Conservation (phyloP, 2,797 vertebrate genomes). For the Salarias fasciatus region DNA sequence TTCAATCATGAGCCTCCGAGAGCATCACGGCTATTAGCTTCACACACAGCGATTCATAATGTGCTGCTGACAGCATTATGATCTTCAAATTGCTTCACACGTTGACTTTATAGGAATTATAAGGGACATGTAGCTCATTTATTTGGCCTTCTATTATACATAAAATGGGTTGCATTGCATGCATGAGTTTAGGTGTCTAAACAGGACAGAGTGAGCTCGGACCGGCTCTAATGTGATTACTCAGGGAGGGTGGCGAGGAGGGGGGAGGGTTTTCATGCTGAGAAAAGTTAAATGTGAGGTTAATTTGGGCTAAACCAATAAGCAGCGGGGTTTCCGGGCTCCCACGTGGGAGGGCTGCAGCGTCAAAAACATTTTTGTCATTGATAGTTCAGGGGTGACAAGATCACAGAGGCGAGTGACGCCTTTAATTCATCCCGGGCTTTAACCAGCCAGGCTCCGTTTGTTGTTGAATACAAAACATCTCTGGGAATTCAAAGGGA, state of each 20-base stretch:
- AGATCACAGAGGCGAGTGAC: conserved; percentile 14
- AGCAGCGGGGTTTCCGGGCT: conserved; percentile 58
- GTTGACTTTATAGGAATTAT: conserved; percentile 33
- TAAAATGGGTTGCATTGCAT: conserved; percentile 66
- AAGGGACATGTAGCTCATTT: conserved; percentile 51
- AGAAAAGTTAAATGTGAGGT: conserved; percentile 72
- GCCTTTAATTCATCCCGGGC: conserved; percentile 17
- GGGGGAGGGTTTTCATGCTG: conserved; percentile 68
- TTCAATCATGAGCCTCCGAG: conserved; percentile 34
- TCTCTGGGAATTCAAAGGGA: background rate
- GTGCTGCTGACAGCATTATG: conserved; percentile 79
- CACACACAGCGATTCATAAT: conserved; percentile 77
- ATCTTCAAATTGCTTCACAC: conserved; percentile 60
- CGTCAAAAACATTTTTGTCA: conserved; percentile 48
- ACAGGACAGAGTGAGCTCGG: conserved; percentile 55
- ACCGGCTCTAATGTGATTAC: conserved; percentile 70
- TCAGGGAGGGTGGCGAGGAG: conserved; percentile 38
- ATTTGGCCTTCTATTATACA: conserved; percentile 8
- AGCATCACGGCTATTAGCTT: conserved; percentile 39
- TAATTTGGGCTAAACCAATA: conserved; percentile 66
- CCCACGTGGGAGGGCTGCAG: conserved; percentile 62
- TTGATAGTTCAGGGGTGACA: conserved; percentile 6
- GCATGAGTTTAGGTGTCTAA: conserved; percentile 55
- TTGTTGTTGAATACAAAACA: background rate
- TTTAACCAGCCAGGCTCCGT: conserved; percentile 3